Conservation (phyloP, 1,140 invertebrate genomes). For the Atopsyche davidsoni region DNA sequence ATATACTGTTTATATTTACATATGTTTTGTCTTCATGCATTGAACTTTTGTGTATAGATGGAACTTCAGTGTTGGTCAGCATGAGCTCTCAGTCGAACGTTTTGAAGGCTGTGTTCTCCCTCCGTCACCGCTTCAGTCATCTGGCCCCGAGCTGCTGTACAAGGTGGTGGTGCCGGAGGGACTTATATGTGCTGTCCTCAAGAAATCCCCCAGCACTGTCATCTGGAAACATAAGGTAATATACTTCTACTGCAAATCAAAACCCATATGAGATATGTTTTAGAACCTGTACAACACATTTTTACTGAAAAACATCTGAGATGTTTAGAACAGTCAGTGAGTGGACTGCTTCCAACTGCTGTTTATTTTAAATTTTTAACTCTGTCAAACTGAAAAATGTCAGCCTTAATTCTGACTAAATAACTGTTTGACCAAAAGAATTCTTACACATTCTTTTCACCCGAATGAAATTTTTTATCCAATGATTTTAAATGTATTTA, state of each 20-base stretch:
- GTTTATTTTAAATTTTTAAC: too few species aligned
- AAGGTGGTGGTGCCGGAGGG: conserved; percentile 71
- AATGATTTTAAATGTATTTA: too few species aligned
- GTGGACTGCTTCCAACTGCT: too few species aligned
- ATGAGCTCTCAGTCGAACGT: conserved; percentile 65
- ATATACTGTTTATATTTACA: conserved; percentile 5
- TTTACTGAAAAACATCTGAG: too few species aligned
- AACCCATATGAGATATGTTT: too few species aligned
- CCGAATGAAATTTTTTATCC: too few species aligned
- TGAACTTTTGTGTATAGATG: conserved; percentile 55
- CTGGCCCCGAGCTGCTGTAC: conserved; percentile 49
- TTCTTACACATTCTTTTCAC: too few species aligned
- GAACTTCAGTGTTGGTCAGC: conserved; percentile 92
- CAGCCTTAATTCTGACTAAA: too few species aligned
- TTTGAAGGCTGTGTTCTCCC: conserved; percentile 47
- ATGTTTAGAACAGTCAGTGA: too few species aligned
- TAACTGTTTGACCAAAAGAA: too few species aligned
- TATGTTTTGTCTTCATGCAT: not conserved
- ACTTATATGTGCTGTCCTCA: conserved; percentile 58
- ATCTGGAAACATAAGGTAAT: conserved; percentile 65
- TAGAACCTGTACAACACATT: too few species aligned
- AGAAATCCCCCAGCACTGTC: conserved; percentile 47
- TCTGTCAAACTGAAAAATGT: too few species aligned
- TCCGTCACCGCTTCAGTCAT: conserved; percentile 33
- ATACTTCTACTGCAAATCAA: conserved; percentile 12